Conservation (phyloP, 1,140 invertebrate genomes). For the Oreohelix idahoensis region DNA sequence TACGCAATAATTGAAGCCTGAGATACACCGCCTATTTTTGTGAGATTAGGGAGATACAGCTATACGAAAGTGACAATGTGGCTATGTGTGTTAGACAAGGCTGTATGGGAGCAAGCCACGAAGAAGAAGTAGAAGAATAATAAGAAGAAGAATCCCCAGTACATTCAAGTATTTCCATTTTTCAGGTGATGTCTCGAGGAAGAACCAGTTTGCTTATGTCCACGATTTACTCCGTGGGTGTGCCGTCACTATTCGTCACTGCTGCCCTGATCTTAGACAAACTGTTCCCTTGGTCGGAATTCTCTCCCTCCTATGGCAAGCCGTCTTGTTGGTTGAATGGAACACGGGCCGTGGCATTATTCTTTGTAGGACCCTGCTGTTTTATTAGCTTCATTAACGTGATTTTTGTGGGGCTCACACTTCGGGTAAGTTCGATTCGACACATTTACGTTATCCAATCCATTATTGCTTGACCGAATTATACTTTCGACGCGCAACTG, state of each 20-base stretch:
- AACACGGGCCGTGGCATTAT: conserved; percentile 23
- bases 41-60: too few species aligned
- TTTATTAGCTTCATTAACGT: conserved; percentile 31
- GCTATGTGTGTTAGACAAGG: too few species aligned
- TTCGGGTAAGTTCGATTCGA: conserved; percentile 22
- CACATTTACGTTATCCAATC: too few species aligned
- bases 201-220: neutral
- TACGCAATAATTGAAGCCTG: too few species aligned
- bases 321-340: conserved; percentile 43
- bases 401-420: conserved; percentile 33
- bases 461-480: too few species aligned
- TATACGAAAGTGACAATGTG: too few species aligned
- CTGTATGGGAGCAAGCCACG: too few species aligned
- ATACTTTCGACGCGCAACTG: too few species aligned
- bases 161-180: neutral
- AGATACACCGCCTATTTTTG: too few species aligned
- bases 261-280: conserved; percentile 27
- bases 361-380: conserved; percentile 42
- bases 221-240: conserved; percentile 32
- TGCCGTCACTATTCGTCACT: conserved; percentile 16
- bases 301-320: conserved; percentile 39
- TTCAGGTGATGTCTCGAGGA: conserved; percentile 17
- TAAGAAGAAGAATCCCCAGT: too few species aligned
- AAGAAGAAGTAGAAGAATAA: too few species aligned
- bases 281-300: conserved; percentile 17